A percentile compares a stretch with the other conserved stretches of the same genome.
phyloP scores from a whole-genome alignment of 2,113 vertebrate species.

The Rostratula benghalensis region DNA sequence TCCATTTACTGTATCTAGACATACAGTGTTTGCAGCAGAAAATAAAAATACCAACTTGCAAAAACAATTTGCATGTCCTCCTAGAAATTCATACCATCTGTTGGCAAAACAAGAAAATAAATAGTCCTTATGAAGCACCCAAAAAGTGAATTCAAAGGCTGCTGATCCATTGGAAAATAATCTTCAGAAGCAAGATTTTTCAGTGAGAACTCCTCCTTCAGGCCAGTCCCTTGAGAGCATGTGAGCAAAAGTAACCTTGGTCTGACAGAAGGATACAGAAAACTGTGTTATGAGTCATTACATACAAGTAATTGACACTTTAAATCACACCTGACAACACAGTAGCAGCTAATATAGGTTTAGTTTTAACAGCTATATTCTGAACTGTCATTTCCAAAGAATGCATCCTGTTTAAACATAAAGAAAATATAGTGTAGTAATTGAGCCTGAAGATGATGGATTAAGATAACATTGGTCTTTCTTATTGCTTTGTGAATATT shows the following conservation, averaged over 20 bases:
- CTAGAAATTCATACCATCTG: slow-evolving; percentile 26
- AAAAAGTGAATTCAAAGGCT: neutral
- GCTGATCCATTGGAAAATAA: neutral
- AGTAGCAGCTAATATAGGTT: neutral
- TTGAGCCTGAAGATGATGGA: neutral
- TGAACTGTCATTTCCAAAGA: neutral
- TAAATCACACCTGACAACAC: neutral
- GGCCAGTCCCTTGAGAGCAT: neutral
- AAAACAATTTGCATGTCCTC: neutral
- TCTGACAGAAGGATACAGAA: neutral
- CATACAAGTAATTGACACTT: neutral
- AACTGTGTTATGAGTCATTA: neutral
- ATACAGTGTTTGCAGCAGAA: neutral
- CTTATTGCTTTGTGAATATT: neutral
- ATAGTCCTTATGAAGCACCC: neutral
- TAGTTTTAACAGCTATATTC: neutral
- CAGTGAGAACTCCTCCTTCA: neutral
- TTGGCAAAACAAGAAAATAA: neutral
- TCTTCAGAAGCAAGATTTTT: neutral
- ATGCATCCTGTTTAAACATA: neutral
- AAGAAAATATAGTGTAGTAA: neutral
- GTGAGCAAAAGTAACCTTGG: neutral
- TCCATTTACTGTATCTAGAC: neutral
- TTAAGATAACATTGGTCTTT: neutral
- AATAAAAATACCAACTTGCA: neutral